Base-by-base conservation (phyloP, 1,140 invertebrate genomes). In the Heliothis virescens region DNA sequence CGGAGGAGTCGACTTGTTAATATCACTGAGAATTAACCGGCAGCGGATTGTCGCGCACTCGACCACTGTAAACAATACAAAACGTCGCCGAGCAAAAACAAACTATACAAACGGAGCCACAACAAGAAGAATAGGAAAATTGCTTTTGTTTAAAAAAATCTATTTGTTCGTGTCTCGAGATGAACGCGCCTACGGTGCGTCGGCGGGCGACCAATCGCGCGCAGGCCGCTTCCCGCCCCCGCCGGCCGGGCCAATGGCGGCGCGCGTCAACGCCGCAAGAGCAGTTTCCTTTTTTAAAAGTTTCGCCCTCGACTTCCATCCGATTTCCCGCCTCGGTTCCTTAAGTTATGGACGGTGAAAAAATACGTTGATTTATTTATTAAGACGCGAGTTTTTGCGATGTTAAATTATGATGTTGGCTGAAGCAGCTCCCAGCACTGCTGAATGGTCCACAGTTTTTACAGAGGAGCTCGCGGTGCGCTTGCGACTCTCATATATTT, bases 61-160 rank as follows among this genome's bases (percentile, higher is more conserved):
- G 82, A 83, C 79, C 85, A 92, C 91, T 92, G 92, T 93, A 92
- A 94, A 94, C 93, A 94, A 93, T 93, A 92, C 91, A 92, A 92
- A 94, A 93, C 90, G 89, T 87, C 83, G 83, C 79, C 82, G 83
- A 89, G 87, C 90, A 93, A 94, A 94, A 93, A 92, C 91, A 89
- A 92, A 91, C 91, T 91, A 92, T 90, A 90, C 83, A 90, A 93
- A 93, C 90, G 82, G 88, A 86, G 85, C 82, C 80, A 79, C 91
- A 94, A 94, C 91, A 94, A 93, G 93, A 94, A 94, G 89, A 93
- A 93, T 94, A 93, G 93, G 93, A 94, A 94, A 94, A 94, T 94
- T 94, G 90, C 92, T 94, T 94, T 93, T 92, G 91, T 92, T 92
- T 91, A 92, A 92, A 94, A 94, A 94, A 94, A 94, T 93, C 92